Base-by-base conservation (phyloP, 2,888 invertebrate genomes). In the Copidosoma aretas region DNA sequence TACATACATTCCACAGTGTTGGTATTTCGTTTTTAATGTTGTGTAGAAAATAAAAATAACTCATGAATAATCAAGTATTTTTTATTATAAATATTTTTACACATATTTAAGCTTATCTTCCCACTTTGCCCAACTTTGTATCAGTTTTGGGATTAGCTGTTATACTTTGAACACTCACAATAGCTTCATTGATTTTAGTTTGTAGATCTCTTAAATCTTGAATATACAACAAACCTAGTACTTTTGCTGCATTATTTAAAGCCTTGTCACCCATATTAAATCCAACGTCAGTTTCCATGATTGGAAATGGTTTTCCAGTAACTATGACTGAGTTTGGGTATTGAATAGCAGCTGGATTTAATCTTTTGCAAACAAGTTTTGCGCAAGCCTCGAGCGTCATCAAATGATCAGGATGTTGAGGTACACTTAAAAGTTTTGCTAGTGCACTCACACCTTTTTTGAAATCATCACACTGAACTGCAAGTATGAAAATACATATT, bases 141-240 rank as follows among this genome's bases (percentile, higher is more conserved):
- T 98, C 97, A 72, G 98, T 98, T 85, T 95, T 95, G 1, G 98
- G 98, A 86, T 98, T 93, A 5, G 98, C 98, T 1, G 98, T 98
- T 1, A 98, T 87, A 71, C 86, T 89, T 86, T 99, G 99, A 4
- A 97, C 93, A 56, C 91, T 89, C 1, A 98, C 98, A 74, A 99
- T 92, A 1, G 94, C 91, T 83, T 97, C 95, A 84, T 99, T 99
- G 61, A 98, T 96, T 78, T 89, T 89, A 0, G 96, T 97, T 83
- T 99, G 98, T 60, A 98, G 87, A 73, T 92, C 89, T 77, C 95
- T 86, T 21, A 97, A 85, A 81, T 95, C 93, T 77, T 92, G 91
- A 71, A 97, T 90, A 82, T 94, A 94, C 22, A 96, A 85, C 52
- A 95, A 86, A 54, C 93, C 87, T 64, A 96, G 84, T 64, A 93